Evolutionary conservation across 2,888 invertebrate genomes (phyloP).

Genomic region (Cheilosia soror): DNA sequence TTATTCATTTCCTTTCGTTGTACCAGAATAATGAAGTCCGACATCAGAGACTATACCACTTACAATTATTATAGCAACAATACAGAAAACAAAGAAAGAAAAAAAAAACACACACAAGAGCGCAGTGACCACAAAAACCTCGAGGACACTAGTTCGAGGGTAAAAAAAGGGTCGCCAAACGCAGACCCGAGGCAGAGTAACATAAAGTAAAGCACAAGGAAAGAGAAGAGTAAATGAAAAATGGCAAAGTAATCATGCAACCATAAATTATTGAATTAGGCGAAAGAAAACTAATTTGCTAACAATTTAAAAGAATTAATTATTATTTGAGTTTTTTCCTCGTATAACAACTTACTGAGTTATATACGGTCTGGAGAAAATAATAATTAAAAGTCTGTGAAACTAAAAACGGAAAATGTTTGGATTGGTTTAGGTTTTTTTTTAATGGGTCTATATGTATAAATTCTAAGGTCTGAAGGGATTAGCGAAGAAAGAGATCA

Average conservation of each 20-base stretch:
- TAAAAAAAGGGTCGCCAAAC: neutral
- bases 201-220: neutral
- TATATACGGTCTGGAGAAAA: neutral
- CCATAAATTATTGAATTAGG: conserved; percentile 2
- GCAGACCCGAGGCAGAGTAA: neutral
- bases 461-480: too few relatives aligned
- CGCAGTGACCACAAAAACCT: neutral
- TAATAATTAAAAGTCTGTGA: neutral
- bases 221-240: neutral
- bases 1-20: too few relatives aligned
- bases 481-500: too few relatives aligned
- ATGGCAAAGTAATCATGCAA: neutral
- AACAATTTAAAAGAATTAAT: conserved; percentile 1
- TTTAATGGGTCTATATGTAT: too few relatives aligned
- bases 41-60: too few relatives aligned
- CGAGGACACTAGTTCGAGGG: neutral
- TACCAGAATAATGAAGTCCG: too few relatives aligned
- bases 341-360: neutral
- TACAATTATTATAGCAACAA: too few relatives aligned
- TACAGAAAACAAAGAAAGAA: neutral
- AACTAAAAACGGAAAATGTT: too few relatives aligned
- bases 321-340: neutral
- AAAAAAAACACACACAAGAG: neutral
- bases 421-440: too few relatives aligned
- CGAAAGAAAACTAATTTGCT: neutral